Evolutionary conservation across 2,113 vertebrate genomes (phyloP).

Genomic region (Struthio camelus): DNA sequence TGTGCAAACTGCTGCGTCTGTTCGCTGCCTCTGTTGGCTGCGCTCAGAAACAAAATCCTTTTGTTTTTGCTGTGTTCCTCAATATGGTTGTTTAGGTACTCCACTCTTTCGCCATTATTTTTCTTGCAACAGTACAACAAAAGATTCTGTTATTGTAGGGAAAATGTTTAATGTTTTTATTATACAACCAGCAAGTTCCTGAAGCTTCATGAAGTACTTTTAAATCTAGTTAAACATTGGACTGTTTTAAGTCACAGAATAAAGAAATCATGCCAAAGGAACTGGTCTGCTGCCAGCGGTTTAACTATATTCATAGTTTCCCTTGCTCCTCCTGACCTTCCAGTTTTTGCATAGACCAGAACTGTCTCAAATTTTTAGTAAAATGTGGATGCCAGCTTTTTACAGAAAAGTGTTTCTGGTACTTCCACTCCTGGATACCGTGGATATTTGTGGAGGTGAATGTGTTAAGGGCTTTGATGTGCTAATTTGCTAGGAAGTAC

Average conservation of each 20-base stretch:
- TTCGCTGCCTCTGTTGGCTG: too few species aligned
- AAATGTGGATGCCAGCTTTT: neutral
- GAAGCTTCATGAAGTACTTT: neutral
- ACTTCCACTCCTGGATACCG: neutral
- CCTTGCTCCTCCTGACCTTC: neutral
- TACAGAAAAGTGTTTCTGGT: rapidly evolving
- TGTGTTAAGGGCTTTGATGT: neutral
- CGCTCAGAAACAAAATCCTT: too few species aligned
- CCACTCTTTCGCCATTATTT: neutral
- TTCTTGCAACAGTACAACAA: neutral
- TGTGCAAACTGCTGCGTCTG: too few species aligned
- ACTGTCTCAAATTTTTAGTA: neutral
- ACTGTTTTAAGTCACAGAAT: neutral
- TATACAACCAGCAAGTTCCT: neutral
- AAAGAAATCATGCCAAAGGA: neutral
- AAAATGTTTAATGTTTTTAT: neutral
- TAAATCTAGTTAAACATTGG: neutral
- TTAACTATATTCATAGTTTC: neutral
- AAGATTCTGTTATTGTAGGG: neutral
- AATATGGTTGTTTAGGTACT: neutral
- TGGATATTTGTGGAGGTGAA: neutral
- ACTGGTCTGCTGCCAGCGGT: neutral
- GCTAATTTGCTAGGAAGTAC: neutral
- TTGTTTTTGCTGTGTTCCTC: neutral
- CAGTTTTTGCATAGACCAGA: neutral